phyloP scores from a whole-genome alignment of 2,797 vertebrate species.

The Triplophysa bombifrons region DNA sequence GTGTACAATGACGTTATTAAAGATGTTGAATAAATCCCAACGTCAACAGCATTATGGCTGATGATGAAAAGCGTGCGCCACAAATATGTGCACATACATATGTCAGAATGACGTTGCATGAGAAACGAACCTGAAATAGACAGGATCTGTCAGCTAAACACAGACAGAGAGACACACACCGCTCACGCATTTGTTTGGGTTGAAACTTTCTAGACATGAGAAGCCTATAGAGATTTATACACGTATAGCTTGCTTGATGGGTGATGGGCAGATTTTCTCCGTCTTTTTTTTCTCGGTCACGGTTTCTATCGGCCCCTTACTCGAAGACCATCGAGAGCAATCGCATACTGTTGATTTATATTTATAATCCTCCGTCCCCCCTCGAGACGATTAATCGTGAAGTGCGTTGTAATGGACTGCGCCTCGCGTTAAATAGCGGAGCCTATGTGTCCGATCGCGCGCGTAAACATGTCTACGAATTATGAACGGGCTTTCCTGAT shows the following conservation, averaged over 20 bases:
- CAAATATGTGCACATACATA: background rate
- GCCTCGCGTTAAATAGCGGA: conserved; percentile 8
- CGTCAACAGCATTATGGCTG: background rate
- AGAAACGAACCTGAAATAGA: background rate
- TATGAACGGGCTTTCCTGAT: conserved; percentile 47
- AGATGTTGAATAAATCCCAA: background rate
- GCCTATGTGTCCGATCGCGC: conserved; percentile 17
- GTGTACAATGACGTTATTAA: background rate
- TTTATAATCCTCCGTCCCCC: conserved; percentile 8
- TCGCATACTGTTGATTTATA: background rate
- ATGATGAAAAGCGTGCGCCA: background rate
- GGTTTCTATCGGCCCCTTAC: conserved; percentile 21
- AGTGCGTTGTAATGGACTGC: conserved; percentile 31
- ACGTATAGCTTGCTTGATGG: background rate
- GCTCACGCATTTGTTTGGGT: too few relatives aligned
- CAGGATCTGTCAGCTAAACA: background rate
- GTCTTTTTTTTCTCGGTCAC: conserved; percentile 2
- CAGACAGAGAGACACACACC: background rate
- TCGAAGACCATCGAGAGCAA: conserved; percentile 6
- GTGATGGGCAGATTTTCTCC: too few relatives aligned
- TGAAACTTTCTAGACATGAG: too few relatives aligned
- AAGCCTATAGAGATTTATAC: background rate
- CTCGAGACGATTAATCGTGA: conserved; percentile 27
- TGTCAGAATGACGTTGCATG: background rate
- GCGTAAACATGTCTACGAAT: conserved; percentile 30